Evolutionary conservation across 2,797 vertebrate species (phyloP).

Genomic region (Hydrocynus forskahlii): DNA sequence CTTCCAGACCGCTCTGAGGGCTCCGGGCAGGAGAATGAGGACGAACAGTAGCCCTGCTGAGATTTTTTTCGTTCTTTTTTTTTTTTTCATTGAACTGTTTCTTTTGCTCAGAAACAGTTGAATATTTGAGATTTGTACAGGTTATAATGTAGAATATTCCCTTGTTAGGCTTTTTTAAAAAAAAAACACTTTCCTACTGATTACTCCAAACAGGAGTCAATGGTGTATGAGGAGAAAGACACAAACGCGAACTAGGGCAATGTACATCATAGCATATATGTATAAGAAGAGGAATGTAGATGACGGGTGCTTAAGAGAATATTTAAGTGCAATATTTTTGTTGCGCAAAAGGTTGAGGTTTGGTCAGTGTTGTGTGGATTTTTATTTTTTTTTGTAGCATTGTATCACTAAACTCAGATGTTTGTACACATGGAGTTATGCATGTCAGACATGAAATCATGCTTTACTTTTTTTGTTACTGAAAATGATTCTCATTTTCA

Average conservation of each 20-base stretch:
- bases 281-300: slow-evolving; percentile 70
- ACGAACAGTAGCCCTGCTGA: slow-evolving; percentile 80
- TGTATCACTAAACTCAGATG: slow-evolving; percentile 76
- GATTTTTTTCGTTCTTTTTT: neutral
- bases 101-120: slow-evolving; percentile 82
- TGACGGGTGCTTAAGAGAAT: slow-evolving; percentile 81
- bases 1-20: slow-evolving; percentile 91
- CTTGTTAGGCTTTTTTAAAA: slow-evolving; percentile 87
- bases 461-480: slow-evolving; percentile 78
- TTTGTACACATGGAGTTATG: slow-evolving; percentile 88
- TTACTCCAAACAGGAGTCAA: slow-evolving; percentile 83
- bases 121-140: slow-evolving; percentile 87
- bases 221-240: slow-evolving; percentile 74
- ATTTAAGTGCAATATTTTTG: slow-evolving; percentile 93
- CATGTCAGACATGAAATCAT: slow-evolving; percentile 82
- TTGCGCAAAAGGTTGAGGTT: slow-evolving; percentile 82
- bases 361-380: slow-evolving; percentile 88
- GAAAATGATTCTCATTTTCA: slow-evolving; percentile 27
- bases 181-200: slow-evolving; percentile 83
- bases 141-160: slow-evolving; percentile 89
- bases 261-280: slow-evolving; percentile 63
- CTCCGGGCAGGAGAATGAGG: slow-evolving; percentile 93
- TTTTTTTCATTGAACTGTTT: slow-evolving; percentile 47
- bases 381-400: slow-evolving; percentile 69
- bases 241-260: slow-evolving; percentile 57